These are phyloP conservation scores for Myotis lucifugus DNA, from an alignment of 2,113 vertebrate genomes.

Conservation along the genomic window DNA sequence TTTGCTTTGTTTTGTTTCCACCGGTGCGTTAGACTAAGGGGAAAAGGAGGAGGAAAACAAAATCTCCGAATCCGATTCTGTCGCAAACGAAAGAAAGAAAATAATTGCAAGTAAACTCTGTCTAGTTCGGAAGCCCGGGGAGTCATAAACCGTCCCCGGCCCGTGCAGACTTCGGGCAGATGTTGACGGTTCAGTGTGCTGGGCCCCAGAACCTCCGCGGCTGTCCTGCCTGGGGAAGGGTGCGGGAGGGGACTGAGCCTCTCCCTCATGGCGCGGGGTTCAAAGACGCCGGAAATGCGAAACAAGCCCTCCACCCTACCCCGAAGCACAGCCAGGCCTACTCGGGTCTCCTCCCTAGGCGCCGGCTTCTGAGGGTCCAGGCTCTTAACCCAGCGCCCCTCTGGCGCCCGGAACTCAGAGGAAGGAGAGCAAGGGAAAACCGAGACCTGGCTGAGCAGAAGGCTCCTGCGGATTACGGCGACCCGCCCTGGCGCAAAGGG, in stretches of 20 bases:
- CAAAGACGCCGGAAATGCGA: constrained; percentile 61
- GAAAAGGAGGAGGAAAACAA: constrained; percentile 50
- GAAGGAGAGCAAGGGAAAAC: neutral
- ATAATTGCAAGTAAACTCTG: constrained; percentile 57
- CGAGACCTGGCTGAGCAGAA: neutral
- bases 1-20: constrained; percentile 47
- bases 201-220: constrained; percentile 78
- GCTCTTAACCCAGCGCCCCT: neutral
- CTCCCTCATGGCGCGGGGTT: neutral
- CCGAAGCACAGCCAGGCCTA: neutral
- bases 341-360: neutral
- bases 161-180: constrained; percentile 76
- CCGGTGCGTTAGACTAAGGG: constrained; percentile 2
- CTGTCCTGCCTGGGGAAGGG: constrained; percentile 62
- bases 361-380: neutral
- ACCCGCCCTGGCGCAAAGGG: neutral
- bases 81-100: constrained; percentile 75
- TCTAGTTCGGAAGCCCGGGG: constrained; percentile 70
- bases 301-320: neutral
- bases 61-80: constrained; percentile 45
- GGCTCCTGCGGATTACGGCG: rapidly evolving
- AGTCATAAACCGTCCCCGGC: constrained; percentile 64
- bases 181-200: constrained; percentile 74
- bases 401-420: neutral
- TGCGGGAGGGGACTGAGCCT: neutral